These are phyloP conservation scores for Monodelphis domestica DNA, from an alignment of 2,797 vertebrate genomes.

Conservation along the genomic window DNA sequence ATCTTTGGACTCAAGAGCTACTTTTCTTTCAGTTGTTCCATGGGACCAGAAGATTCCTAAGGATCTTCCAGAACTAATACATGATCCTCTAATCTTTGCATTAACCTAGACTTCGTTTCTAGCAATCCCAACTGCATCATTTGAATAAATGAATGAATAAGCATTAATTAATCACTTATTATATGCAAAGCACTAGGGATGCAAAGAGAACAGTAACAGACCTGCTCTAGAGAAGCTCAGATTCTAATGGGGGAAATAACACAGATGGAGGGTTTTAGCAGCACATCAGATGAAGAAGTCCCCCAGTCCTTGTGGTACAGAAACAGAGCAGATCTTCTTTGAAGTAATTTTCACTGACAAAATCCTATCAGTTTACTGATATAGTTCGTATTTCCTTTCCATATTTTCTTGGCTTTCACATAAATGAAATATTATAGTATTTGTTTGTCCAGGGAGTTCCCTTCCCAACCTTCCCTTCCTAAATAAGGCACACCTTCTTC, in stretches of 20 bases:
- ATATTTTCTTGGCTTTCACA: background rate
- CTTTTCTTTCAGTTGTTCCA: background rate
- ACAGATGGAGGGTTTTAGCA: background rate
- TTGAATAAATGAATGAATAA: background rate
- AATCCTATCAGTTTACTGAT: background rate
- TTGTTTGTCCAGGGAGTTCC: background rate
- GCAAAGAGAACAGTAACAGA: background rate
- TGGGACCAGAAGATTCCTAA: background rate
- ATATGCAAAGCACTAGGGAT: background rate
- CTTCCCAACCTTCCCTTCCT: background rate
- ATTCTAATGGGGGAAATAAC: background rate
- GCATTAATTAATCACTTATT: background rate
- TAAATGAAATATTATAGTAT: background rate
- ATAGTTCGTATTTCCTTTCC: background rate
- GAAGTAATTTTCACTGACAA: background rate
- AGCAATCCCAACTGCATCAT: background rate
- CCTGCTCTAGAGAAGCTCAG: background rate
- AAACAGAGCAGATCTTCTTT: background rate
- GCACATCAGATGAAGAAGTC: background rate
- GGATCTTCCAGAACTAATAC: background rate
- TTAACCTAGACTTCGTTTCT: background rate
- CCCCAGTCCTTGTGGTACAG: background rate
- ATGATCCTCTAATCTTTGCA: background rate
- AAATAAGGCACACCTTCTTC: background rate
- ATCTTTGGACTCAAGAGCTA: background rate